Conservation (phyloP, 2,888 invertebrate genomes). For the Ormyrus nitidulus region DNA sequence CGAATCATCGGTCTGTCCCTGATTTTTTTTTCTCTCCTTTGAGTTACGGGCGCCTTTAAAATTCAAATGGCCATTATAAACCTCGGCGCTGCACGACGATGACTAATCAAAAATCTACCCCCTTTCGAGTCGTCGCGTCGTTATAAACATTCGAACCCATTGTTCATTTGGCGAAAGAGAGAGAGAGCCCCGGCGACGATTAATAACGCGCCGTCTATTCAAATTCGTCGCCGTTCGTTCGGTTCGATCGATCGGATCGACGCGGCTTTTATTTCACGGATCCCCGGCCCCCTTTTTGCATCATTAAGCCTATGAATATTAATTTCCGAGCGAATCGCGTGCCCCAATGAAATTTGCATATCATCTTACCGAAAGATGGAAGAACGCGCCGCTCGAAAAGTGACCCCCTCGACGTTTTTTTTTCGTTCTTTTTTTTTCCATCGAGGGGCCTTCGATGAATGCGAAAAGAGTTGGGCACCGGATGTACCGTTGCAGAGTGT, state of each 20-base stretch:
- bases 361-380: conserved; percentile 56
- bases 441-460: conserved; percentile 35
- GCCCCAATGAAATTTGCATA: conserved; percentile 59
- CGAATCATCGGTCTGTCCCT: background rate
- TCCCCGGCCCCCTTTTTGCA: background rate
- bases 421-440: conserved; percentile 5
- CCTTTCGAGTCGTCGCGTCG: conserved; percentile 1
- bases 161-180: background rate
- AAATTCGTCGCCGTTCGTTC: conserved; percentile 15
- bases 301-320: conserved; percentile 39
- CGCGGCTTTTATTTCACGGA: background rate
- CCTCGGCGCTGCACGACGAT: conserved; percentile 39
- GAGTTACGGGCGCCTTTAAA: conserved; percentile 1
- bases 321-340: conserved; percentile 15
- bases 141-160: background rate
- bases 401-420: conserved; percentile 42
- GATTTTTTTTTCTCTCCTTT: conserved; percentile 1
- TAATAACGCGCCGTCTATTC: conserved; percentile 15
- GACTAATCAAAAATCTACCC: conserved; percentile 58
- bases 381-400: conserved; percentile 14
- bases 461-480: conserved; percentile 25
- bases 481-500: conserved; percentile 51
- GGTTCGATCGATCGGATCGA: conserved; percentile 1
- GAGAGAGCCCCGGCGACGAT: background rate
- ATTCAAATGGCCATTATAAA: conserved; percentile 19